phyloP scores from a whole-genome alignment of 2,113 vertebrate genomes.

The Emydura subglobosa region DNA sequence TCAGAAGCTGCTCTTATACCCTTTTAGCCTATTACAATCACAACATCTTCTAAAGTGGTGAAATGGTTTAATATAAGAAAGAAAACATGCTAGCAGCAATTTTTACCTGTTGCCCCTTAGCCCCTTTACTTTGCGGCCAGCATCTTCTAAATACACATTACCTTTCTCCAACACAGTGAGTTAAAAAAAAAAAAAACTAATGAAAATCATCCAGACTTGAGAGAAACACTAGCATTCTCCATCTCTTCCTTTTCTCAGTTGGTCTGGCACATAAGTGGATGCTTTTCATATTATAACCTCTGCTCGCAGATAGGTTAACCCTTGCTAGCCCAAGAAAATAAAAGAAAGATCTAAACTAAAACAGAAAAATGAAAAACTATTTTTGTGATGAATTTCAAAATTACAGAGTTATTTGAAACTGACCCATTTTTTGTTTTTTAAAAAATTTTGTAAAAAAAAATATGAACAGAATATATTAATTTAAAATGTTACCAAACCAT shows the following conservation, averaged over 20 bases:
- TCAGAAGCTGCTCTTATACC: not conserved
- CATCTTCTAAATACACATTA: not conserved
- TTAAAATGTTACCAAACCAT: not conserved
- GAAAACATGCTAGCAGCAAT: not conserved
- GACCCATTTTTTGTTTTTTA: not conserved
- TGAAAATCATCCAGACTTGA: not conserved
- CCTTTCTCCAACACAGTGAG: not conserved
- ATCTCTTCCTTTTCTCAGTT: not conserved
- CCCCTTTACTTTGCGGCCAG: not conserved
- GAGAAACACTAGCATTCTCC: not conserved
- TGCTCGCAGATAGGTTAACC: not conserved
- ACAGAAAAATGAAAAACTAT: not conserved
- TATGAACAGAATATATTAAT: not conserved
- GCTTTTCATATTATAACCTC: not conserved
- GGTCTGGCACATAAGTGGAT: not conserved
- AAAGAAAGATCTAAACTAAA: not conserved
- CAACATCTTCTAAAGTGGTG: not conserved
- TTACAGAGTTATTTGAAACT: not conserved
- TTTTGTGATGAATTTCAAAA: not conserved
- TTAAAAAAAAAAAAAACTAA: not conserved
- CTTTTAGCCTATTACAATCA: not conserved
- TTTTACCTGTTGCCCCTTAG: not conserved
- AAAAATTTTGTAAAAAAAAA: not conserved
- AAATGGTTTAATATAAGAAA: not conserved
- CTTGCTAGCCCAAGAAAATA: not conserved